Evolutionary conservation across 2,113 vertebrate genomes (phyloP).

Genomic region (Dolichotis patagonum): DNA sequence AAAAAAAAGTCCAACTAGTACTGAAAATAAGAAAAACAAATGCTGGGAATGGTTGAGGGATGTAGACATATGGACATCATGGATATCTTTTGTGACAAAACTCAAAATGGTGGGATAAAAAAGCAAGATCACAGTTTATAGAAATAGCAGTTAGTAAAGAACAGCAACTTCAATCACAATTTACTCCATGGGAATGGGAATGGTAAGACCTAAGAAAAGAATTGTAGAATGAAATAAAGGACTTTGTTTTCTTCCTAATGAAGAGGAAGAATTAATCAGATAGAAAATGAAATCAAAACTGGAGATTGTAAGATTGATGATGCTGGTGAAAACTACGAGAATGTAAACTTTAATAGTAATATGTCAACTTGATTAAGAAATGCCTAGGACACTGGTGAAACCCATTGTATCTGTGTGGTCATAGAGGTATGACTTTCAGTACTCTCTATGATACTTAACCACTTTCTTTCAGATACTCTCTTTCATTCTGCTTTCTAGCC

Average conservation of each 20-base stretch:
- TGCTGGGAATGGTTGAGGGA: neutral
- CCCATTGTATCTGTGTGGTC: neutral
- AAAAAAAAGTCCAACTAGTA: neutral
- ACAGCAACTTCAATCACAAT: rapidly evolving
- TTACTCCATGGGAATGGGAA: neutral
- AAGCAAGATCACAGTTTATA: neutral
- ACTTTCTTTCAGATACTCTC: neutral
- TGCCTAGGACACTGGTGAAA: neutral
- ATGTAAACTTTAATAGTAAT: neutral
- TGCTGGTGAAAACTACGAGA: neutral
- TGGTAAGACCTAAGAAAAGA: neutral
- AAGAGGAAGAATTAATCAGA: neutral
- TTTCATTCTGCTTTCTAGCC: neutral
- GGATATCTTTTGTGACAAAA: too few species aligned
- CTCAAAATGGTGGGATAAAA: neutral
- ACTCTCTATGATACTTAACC: neutral
- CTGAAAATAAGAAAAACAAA: neutral
- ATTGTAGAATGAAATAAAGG: neutral
- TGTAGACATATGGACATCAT: neutral
- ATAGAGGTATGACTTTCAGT: neutral
- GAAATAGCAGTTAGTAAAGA: too few species aligned
- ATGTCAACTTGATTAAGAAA: neutral
- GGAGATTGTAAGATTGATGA: neutral
- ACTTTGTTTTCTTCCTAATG: neutral
- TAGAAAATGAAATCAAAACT: neutral